Evolutionary conservation across 2,888 invertebrate genomes (phyloP), one percentile per base, ranked within the genome.

Genomic region (Rotaria macrura): DNA sequence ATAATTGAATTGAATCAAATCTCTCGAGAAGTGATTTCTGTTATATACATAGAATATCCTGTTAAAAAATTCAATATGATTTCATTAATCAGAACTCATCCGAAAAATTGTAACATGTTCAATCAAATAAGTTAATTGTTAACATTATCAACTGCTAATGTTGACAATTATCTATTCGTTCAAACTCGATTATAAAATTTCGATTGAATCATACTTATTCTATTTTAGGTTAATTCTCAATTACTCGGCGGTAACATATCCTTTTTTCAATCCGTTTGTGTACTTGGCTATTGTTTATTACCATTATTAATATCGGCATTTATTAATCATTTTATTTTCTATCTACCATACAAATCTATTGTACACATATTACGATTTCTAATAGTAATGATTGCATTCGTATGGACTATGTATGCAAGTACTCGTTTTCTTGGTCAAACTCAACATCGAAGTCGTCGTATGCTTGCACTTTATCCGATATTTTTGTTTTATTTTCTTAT

Each of bases 391-490:
- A 88, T 93, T 83, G 96, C 96, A 84, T 97, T 97, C 91, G 92
- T 92, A n/a, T 99, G 98, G 98, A 96, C 97, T 38, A 96, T 88
- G 94, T 94, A 87, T 97, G 97, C 98, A 40, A 95, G 97, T 0
- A 95, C 95, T 90, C 94, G 95, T 88, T 99, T 98, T 91, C 93
- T 99, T 87, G 95, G 96, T 0, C 25, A 40, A 79, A 96, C 83
- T 0, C 84, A 86, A 34, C 96, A 74, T n/a, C 65, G 65, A 34
- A 85, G 57, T 34, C 52, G 86, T 55, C 97, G 96, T 91, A 94
- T 94, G 1, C 93, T 99, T 85, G 97, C 96, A 1, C 94, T 97
- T 38, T 98, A 97, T 91, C 98, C 99, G 5, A 96, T 99, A 89
- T 95, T 95, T 90, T 92, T 99, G 88, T 99, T 99, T 92, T 99